These are phyloP conservation scores for Stenodema calcarata DNA, from an alignment of 2,888 invertebrate species.

Conservation along the genomic window DNA sequence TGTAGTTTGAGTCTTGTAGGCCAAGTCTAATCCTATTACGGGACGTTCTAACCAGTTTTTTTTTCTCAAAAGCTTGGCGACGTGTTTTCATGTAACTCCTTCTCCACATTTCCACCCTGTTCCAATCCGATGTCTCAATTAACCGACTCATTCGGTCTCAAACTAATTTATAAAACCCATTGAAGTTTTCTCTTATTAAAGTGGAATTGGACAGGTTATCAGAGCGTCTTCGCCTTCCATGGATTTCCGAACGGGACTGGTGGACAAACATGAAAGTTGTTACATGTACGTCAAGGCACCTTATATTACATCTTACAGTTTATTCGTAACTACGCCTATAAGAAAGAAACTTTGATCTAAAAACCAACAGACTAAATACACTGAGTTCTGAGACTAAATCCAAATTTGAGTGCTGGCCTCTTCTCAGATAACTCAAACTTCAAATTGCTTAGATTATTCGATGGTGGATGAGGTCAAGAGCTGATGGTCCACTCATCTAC, in stretches of 20 bases:
- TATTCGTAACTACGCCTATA: no score
- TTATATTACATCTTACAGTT: no score
- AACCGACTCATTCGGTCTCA: conserved; percentile 18
- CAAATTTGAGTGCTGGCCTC: no score
- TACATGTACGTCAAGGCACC: no score
- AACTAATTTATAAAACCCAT: conserved; percentile 34
- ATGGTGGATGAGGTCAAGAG: no score
- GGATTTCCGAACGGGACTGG: not conserved
- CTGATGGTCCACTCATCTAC: no score
- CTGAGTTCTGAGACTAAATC: no score
- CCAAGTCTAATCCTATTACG: conserved; percentile 43
- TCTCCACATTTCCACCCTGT: not conserved
- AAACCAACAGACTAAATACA: no score
- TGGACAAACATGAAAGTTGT: no score
- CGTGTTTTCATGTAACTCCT: conserved; percentile 12
- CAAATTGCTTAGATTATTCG: no score
- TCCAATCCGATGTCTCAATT: conserved; percentile 29
- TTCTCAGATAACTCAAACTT: no score
- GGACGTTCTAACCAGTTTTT: conserved; percentile 27
- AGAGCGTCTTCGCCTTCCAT: not conserved
- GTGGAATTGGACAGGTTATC: not conserved
- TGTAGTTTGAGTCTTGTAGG: conserved; percentile 39
- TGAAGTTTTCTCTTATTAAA: not conserved
- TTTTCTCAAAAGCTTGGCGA: conserved; percentile 20
- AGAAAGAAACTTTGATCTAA: no score